Conservation (phyloP, 2,113 vertebrate genomes). For the Monopterus albus region DNA sequence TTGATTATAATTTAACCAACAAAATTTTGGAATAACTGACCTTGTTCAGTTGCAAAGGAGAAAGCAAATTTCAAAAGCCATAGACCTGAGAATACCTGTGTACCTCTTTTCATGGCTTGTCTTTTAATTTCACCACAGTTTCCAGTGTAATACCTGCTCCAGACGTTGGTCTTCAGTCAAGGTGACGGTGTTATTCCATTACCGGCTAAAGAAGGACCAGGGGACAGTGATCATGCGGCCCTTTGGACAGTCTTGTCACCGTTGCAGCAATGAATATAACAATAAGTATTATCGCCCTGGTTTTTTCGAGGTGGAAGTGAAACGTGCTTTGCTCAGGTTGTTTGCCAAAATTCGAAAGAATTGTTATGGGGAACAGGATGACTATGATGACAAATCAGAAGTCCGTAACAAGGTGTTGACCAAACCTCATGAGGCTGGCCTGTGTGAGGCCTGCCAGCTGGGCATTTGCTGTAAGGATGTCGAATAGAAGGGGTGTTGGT, state of each 20-base stretch:
- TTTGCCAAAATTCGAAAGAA: slow-evolving; percentile 70
- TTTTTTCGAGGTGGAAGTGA: slow-evolving; percentile 36
- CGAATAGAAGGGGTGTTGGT: slow-evolving; percentile 5
- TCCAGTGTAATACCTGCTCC: slow-evolving; percentile 51
- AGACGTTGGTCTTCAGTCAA: slow-evolving; percentile 63
- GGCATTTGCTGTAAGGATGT: slow-evolving; percentile 50
- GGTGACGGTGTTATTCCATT: slow-evolving; percentile 65
- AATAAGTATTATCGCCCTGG: slow-evolving; percentile 36
- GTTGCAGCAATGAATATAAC: slow-evolving; percentile 27
- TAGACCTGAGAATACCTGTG: background rate
- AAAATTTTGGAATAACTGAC: no score
- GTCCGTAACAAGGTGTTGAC: background rate
- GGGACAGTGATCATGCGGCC: slow-evolving; percentile 72
- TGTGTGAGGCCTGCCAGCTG: slow-evolving; percentile 49
- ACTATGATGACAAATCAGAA: background rate
- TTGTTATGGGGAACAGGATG: slow-evolving; percentile 43
- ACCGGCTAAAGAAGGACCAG: slow-evolving; percentile 48
- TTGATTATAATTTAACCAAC: no score
- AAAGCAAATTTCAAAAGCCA: background rate
- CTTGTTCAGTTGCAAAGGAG: no score
- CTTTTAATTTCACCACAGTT: slow-evolving; percentile 42
- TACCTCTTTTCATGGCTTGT: background rate
- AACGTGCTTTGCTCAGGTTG: slow-evolving; percentile 28
- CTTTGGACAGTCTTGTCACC: slow-evolving; percentile 64
- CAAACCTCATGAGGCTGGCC: slow-evolving; percentile 49